phyloP scores from a whole-genome alignment of 2,888 invertebrate species.

The Coremacera marginata region DNA sequence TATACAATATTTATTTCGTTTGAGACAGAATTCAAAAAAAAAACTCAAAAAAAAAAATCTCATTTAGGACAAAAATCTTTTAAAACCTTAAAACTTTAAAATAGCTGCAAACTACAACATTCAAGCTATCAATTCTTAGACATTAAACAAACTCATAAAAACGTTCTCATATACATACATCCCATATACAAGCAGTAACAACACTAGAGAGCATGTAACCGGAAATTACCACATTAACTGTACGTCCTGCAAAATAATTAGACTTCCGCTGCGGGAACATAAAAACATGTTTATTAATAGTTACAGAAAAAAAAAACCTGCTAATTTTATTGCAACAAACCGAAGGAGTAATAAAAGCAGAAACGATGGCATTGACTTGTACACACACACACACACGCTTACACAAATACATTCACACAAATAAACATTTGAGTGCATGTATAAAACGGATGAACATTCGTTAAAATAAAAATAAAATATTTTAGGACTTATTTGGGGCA shows the following conservation, averaged over 20 bases:
- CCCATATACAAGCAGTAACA: constrained; percentile 14
- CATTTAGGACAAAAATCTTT: too few species aligned
- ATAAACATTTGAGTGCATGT: not conserved
- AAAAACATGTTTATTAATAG: constrained; percentile 24
- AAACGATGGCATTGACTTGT: not conserved
- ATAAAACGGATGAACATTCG: too few species aligned
- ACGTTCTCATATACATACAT: constrained; percentile 15
- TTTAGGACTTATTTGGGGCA: too few species aligned
- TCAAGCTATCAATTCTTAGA: not conserved
- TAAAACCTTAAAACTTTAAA: too few species aligned
- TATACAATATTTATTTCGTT: too few species aligned
- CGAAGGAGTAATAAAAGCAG: not conserved
- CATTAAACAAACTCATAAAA: not conserved
- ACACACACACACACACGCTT: not conserved
- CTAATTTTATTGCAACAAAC: constrained; percentile 7
- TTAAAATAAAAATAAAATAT: too few species aligned
- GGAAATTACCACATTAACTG: constrained; percentile 52
- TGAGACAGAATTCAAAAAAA: too few species aligned
- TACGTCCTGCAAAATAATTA: constrained; percentile 51
- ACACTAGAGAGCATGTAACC: not conserved
- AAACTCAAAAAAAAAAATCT: too few species aligned
- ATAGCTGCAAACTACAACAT: not conserved
- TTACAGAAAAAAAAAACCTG: not conserved
- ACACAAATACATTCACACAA: not conserved
- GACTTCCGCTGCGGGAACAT: constrained; percentile 47